Conservation (phyloP, 23 tunicate species). For the Aplidium turbinatum region DNA sequence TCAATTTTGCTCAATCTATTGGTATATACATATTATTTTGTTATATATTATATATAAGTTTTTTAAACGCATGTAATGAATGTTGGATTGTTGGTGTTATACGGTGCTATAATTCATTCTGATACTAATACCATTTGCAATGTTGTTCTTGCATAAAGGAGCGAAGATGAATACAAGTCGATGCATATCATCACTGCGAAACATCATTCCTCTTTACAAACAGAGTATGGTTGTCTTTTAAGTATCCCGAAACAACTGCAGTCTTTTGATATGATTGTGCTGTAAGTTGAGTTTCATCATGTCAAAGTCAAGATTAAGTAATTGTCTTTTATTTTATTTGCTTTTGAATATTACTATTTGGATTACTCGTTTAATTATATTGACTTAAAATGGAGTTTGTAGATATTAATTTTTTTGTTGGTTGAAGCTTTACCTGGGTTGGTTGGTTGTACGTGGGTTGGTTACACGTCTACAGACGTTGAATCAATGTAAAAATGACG, state of each 20-base stretch:
- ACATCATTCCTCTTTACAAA: constrained; percentile 40
- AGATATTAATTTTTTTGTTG: background rate
- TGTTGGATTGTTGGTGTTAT: too few species aligned
- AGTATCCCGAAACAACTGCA: constrained; percentile 42
- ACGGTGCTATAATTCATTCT: too few species aligned
- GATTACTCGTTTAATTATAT: background rate
- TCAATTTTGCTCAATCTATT: too few species aligned
- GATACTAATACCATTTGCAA: too few species aligned
- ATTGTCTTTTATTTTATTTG: too few species aligned
- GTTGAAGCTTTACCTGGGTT: background rate
- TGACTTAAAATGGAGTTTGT: background rate
- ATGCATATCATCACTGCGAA: constrained; percentile 45
- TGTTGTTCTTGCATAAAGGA: constrained; percentile 18
- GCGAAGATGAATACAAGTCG: constrained; percentile 17
- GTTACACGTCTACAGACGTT: background rate
- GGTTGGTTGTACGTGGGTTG: background rate
- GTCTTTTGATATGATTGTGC: constrained; percentile 43
- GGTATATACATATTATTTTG: too few species aligned
- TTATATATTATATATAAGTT: too few species aligned
- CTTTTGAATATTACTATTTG: too few species aligned
- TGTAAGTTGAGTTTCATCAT: constrained; percentile 46
- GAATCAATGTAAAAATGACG: too few species aligned
- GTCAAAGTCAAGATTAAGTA: too few species aligned
- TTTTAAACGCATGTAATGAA: too few species aligned
- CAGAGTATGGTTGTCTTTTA: constrained; percentile 57